A percentile compares a stretch with the other conserved stretches of the same genome.
phyloP scores from a whole-genome alignment of 2,113 vertebrate species.

The Hydrolagus affinis region DNA sequence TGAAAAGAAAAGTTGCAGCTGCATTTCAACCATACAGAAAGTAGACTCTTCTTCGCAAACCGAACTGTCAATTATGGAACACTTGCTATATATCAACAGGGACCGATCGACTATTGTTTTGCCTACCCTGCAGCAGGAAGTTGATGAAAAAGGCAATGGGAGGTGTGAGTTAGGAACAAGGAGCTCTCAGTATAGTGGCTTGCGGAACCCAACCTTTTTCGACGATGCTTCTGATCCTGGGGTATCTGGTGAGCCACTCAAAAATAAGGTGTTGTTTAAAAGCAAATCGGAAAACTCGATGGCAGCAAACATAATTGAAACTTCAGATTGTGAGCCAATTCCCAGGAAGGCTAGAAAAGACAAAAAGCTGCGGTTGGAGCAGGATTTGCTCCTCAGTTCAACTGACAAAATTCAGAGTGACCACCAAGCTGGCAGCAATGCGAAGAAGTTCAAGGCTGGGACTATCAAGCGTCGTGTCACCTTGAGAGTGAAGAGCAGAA shows the following conservation, averaged over 20 bases:
- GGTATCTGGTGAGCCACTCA: conserved; percentile 35
- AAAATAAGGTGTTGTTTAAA: conserved; percentile 22
- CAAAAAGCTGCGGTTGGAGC: neutral
- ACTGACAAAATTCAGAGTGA: neutral
- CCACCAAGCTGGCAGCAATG: neutral
- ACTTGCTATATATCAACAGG: neutral
- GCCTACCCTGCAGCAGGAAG: neutral
- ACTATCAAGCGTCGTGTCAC: conserved; percentile 1
- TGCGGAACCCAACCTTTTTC: conserved; percentile 41
- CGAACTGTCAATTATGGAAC: neutral
- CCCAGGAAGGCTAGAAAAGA: neutral
- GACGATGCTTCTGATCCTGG: conserved; percentile 36
- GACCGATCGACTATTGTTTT: neutral
- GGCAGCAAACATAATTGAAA: conserved; percentile 37
- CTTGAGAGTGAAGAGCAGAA: conserved; percentile 18
- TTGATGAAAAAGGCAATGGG: neutral
- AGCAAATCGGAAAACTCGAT: conserved; percentile 31
- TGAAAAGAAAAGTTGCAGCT: neutral
- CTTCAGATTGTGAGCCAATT: conserved; percentile 1
- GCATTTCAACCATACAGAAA: neutral
- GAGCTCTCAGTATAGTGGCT: conserved; percentile 36
- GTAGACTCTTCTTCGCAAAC: conserved; percentile 14
- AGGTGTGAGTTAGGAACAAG: neutral
- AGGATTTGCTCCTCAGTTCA: neutral
- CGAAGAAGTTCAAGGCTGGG: conserved; percentile 31